Percentiles rank a stretch among this genome's conserved stretches.
phyloP scores from a whole-genome alignment of 2,888 invertebrate species.

The Xanthia icteritia region DNA sequence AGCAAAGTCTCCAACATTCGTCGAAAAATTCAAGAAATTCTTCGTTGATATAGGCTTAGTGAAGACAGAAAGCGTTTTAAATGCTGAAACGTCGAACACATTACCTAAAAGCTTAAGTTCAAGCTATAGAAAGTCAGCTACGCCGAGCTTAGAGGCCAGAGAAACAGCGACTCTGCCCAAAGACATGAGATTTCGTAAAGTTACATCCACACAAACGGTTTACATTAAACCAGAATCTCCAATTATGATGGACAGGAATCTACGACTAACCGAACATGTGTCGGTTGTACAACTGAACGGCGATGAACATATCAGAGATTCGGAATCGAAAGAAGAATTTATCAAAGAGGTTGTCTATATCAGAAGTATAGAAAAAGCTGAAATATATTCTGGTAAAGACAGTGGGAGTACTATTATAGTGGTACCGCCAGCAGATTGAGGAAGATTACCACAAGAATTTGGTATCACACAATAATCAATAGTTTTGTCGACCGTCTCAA shows the following conservation, averaged over 20 bases:
- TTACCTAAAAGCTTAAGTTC: constrained; percentile 83
- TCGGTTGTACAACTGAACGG: constrained; percentile 86
- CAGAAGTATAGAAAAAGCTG: constrained; percentile 81
- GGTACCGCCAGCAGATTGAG: constrained; percentile 87
- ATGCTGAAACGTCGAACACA: constrained; percentile 74
- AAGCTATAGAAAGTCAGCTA: constrained; percentile 81
- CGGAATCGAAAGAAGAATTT: constrained; percentile 74
- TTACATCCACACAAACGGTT: constrained; percentile 85
- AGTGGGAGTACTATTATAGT: constrained; percentile 87
- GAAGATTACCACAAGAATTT: constrained; percentile 9
- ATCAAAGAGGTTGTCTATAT: constrained; percentile 82
- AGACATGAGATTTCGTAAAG: constrained; percentile 87
- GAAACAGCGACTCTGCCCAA: constrained; percentile 86
- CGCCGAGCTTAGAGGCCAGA: constrained; percentile 78
- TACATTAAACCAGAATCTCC: constrained; percentile 85
- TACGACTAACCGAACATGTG: constrained; percentile 81
- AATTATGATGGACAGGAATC: constrained; percentile 70
- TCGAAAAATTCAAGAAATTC: constrained; percentile 87
- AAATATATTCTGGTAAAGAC: constrained; percentile 82
- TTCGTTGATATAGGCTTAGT: constrained; percentile 86
- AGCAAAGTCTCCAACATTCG: constrained; percentile 86
- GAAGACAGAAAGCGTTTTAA: constrained; percentile 76
- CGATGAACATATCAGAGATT: constrained; percentile 78
- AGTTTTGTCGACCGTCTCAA: constrained; percentile 31
- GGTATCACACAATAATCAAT: constrained; percentile 39